phyloP scores from a whole-genome alignment of 2,888 invertebrate species.

The Chrysomela aeneicollis region DNA sequence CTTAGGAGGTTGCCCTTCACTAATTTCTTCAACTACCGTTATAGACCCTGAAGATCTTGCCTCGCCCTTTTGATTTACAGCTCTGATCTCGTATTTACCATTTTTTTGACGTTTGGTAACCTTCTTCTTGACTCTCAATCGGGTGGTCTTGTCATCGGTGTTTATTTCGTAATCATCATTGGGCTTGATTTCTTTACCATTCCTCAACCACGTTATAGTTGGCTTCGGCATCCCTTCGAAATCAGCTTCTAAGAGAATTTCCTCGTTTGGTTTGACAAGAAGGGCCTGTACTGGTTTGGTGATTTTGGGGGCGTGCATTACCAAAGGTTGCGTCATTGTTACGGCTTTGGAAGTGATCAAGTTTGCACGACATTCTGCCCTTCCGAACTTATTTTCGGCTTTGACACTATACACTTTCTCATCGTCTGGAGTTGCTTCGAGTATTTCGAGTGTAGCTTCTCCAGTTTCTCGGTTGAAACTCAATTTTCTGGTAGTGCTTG shows the following conservation, averaged over 20 bases:
- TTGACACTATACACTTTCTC: conserved; percentile 74
- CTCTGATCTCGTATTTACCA: conserved; percentile 88
- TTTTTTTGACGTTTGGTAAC: conserved; percentile 74
- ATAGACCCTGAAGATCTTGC: conserved; percentile 84
- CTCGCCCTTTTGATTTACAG: conserved; percentile 80
- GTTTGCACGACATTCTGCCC: conserved; percentile 77
- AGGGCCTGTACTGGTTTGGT: conserved; percentile 80
- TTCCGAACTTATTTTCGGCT: conserved; percentile 77
- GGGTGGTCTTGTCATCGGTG: conserved; percentile 70
- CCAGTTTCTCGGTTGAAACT: conserved; percentile 71
- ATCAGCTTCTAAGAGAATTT: conserved; percentile 73
- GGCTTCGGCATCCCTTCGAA: conserved; percentile 77
- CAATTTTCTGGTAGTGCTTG: conserved; percentile 66
- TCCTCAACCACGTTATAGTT: conserved; percentile 85
- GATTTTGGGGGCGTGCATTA: conserved; percentile 76
- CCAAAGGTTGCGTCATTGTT: conserved; percentile 63
- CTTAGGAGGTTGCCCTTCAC: conserved; percentile 71
- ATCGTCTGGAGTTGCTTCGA: conserved; percentile 71
- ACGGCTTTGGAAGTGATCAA: conserved; percentile 67
- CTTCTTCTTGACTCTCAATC: conserved; percentile 69
- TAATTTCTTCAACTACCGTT: conserved; percentile 71
- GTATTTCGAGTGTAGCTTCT: conserved; percentile 69
- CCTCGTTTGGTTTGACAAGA: conserved; percentile 73
- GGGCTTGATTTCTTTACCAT: conserved; percentile 77
- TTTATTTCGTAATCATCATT: conserved; percentile 69